Conservation (phyloP, 2,888 invertebrate genomes). For the Julus scandinavius region DNA sequence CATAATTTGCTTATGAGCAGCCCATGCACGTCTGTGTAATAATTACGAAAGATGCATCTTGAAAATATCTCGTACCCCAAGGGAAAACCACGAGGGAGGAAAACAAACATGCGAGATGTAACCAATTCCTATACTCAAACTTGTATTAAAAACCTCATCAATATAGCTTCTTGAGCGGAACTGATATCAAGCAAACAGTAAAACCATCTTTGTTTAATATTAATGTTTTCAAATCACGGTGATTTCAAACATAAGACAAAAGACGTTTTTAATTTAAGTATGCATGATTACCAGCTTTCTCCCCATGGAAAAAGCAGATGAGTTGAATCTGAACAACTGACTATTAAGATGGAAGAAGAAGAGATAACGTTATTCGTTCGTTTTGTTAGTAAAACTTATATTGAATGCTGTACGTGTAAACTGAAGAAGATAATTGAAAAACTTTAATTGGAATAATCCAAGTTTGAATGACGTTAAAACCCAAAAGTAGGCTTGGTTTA, state of each 20-base stretch:
- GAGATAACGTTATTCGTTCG: not conserved
- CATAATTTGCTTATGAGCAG: not conserved
- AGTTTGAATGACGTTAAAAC: no score
- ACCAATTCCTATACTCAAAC: not conserved
- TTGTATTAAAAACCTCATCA: conserved; percentile 33
- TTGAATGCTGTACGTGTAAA: not conserved
- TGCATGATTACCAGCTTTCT: not conserved
- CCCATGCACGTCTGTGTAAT: not conserved
- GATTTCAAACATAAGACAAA: not conserved
- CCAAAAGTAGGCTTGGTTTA: no score
- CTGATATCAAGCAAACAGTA: not conserved
- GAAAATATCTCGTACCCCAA: not conserved
- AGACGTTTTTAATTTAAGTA: not conserved
- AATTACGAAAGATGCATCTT: conserved; percentile 5
- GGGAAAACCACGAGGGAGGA: not conserved
- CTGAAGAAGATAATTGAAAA: not conserved
- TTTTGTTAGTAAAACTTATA: not conserved
- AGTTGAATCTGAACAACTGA: not conserved
- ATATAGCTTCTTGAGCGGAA: not conserved
- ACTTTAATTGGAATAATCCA: not conserved
- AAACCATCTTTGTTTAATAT: not conserved
- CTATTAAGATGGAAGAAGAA: not conserved
- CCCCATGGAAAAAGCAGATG: not conserved
- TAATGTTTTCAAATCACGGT: not conserved
- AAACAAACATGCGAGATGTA: not conserved